A percentile compares a stretch with the other conserved stretches of the same genome.
Conservation (phyloP, 92 coral and sea anemone genomes). For the Palythoa heliodiscus region DNA sequence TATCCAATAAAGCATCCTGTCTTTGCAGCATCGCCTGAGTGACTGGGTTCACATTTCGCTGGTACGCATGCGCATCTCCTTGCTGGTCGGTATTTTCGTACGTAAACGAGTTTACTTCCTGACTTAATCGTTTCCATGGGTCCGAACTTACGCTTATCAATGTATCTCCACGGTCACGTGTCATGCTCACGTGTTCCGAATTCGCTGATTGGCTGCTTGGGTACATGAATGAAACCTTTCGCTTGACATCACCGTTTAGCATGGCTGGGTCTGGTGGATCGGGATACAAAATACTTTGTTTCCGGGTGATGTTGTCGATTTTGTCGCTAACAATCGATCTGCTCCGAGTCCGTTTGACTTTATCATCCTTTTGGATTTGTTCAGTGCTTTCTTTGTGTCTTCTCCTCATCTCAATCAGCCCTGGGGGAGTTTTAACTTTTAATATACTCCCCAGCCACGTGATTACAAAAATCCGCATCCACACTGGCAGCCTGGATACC, state of each 20-base stretch:
- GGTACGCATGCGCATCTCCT: not conserved
- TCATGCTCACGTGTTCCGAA: not conserved
- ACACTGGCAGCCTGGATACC: constrained; percentile 68
- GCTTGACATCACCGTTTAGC: constrained; percentile 23
- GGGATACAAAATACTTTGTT: constrained; percentile 6
- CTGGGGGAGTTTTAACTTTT: constrained; percentile 60
- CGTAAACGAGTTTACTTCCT: constrained; percentile 35
- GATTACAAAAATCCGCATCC: constrained; percentile 69
- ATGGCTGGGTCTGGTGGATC: constrained; percentile 10
- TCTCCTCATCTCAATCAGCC: constrained; percentile 56
- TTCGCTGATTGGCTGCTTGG: not conserved
- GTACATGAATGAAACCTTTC: not conserved
- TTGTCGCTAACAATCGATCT: constrained; percentile 33
- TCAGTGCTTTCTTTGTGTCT: constrained; percentile 55
- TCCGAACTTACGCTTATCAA: not conserved
- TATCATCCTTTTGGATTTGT: constrained; percentile 36
- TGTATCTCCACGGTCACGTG: constrained; percentile 18
- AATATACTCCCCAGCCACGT: constrained; percentile 72
- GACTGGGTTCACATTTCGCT: not conserved
- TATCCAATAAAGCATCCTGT: constrained; percentile 74
- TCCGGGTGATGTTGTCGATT: constrained; percentile 25
- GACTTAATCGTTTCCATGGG: constrained; percentile 42
- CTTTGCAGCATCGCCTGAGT: constrained; percentile 56
- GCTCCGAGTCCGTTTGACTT: constrained; percentile 6
- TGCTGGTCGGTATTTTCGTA: constrained; percentile 19